Percentiles rank a stretch among this genome's conserved stretches.
phyloP scores from a whole-genome alignment of 2,888 invertebrate genomes.

The Yponomeuta cagnagella region DNA sequence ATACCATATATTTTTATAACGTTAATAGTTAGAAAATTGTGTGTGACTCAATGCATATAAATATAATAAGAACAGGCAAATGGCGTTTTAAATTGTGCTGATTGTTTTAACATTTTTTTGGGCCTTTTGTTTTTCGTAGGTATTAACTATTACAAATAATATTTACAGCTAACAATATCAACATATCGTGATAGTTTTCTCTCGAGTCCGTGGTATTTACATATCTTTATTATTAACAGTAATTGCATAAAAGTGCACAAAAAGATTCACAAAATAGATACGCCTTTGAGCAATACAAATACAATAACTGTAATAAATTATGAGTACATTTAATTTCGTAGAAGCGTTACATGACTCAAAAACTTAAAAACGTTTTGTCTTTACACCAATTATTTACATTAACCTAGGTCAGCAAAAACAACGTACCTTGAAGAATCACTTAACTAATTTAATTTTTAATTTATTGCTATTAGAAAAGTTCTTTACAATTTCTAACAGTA shows the following conservation, averaged over 20 bases:
- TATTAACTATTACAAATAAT: slow-evolving; percentile 37
- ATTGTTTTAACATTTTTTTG: slow-evolving; percentile 66
- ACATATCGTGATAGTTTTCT: slow-evolving; percentile 33
- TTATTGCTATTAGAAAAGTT: slow-evolving; percentile 56
- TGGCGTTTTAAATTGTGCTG: slow-evolving; percentile 54
- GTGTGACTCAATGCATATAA: not conserved
- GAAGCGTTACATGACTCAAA: slow-evolving; percentile 8
- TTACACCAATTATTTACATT: slow-evolving; percentile 4
- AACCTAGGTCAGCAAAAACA: not conserved
- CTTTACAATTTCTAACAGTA: slow-evolving; percentile 36
- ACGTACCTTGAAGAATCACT: slow-evolving; percentile 18
- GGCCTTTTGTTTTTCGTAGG: slow-evolving; percentile 55
- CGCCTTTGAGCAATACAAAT: slow-evolving; percentile 74
- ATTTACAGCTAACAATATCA: slow-evolving; percentile 23
- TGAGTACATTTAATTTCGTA: not conserved
- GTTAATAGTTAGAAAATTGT: not conserved
- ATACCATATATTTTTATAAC: too few relatives aligned
- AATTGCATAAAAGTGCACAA: slow-evolving; percentile 70
- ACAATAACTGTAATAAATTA: slow-evolving; percentile 16
- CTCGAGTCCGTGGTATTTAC: slow-evolving; percentile 51
- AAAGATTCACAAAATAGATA: slow-evolving; percentile 69
- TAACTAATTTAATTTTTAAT: slow-evolving; percentile 32
- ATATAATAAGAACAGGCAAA: slow-evolving; percentile 3
- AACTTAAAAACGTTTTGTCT: not conserved
- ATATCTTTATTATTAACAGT: slow-evolving; percentile 54